A percentile compares a stretch with the other conserved stretches of the same genome.
These are phyloP conservation scores for Phyllotis vaccarum DNA, from an alignment of 2,797 vertebrate species.

Conservation along the genomic window DNA sequence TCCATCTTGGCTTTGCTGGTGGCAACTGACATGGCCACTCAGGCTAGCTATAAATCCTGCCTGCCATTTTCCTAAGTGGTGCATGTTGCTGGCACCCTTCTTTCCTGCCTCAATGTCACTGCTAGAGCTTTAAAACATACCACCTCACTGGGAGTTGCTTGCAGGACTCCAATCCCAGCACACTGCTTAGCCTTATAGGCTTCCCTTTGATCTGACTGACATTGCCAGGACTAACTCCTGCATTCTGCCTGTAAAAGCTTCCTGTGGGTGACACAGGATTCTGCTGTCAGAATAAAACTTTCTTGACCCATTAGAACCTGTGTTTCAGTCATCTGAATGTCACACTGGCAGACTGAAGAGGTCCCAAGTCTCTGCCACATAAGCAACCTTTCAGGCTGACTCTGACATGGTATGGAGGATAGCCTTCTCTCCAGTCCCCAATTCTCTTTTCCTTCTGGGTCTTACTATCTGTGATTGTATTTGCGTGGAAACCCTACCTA, in stretches of 20 bases:
- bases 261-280: neutral
- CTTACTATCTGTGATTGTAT: neutral
- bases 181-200: neutral
- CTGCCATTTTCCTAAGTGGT: neutral
- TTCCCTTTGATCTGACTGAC: neutral
- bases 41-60: neutral
- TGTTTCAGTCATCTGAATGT: neutral
- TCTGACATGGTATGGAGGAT: neutral
- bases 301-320: neutral
- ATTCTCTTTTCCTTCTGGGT: neutral
- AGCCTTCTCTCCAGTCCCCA: neutral
- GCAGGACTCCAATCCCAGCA: neutral
- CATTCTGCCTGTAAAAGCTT: neutral
- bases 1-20: neutral
- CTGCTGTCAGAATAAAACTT: neutral
- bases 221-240: neutral
- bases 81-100: neutral
- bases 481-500: neutral
- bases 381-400: neutral
- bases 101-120: neutral
- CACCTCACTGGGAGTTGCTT: neutral
- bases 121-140: too few species aligned
- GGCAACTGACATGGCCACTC: neutral
- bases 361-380: neutral
- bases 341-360: neutral